Evolutionary conservation across 2,113 vertebrate species (phyloP).

Genomic region (Cranoglanis bouderius): DNA sequence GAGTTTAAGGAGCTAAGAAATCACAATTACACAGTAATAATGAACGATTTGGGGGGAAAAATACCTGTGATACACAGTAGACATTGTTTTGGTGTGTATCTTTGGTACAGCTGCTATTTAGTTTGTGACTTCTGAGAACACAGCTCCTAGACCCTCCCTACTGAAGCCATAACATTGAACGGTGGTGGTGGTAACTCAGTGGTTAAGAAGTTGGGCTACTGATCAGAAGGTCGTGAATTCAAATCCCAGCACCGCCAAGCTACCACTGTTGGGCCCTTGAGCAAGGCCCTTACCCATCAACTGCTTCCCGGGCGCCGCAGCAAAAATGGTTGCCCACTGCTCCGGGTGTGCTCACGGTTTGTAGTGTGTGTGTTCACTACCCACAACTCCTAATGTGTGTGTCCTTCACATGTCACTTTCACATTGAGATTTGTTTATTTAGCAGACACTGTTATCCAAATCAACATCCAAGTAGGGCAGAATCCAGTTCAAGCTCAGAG

Average conservation of each 20-base stretch:
- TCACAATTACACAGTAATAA: neutral
- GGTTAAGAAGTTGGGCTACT: no score
- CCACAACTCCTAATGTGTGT: no score
- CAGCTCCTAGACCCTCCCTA: neutral
- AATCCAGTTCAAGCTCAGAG: neutral
- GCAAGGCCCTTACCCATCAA: no score
- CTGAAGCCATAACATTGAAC: neutral
- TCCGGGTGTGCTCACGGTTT: no score
- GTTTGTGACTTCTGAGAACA: neutral
- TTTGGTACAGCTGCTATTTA: neutral
- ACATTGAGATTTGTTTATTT: neutral
- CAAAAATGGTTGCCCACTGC: no score
- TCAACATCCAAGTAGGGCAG: neutral
- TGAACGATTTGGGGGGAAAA: neutral
- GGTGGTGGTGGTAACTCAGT: no score
- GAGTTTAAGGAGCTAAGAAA: neutral
- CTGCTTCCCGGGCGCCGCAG: no score
- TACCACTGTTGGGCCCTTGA: no score
- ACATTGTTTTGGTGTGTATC: neutral
- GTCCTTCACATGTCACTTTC: no score
- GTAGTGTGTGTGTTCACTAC: no score
- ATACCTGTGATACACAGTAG: neutral
- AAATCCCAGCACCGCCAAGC: no score
- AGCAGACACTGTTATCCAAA: neutral
- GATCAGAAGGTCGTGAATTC: no score